Percentiles rank a stretch among this genome's conserved stretches.
Conservation (phyloP, 2,797 vertebrate genomes). For the Myotis daubentonii region DNA sequence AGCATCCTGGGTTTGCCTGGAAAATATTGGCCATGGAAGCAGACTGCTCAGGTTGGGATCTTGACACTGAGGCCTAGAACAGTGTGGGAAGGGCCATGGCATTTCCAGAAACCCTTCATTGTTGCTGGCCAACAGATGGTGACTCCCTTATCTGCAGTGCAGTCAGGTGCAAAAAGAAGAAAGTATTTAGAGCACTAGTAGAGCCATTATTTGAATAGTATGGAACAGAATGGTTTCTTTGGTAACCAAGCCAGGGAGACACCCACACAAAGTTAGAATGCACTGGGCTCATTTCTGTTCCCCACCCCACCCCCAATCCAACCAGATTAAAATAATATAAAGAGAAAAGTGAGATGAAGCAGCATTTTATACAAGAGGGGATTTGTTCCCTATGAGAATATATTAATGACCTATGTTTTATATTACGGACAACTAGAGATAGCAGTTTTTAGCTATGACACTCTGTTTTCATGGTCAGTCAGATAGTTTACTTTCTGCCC, state of each 20-base stretch:
- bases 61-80: constrained; percentile 63
- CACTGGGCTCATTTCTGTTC: constrained; percentile 83
- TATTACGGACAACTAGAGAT: constrained; percentile 57
- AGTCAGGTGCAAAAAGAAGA: constrained; percentile 77
- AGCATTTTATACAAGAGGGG: constrained; percentile 64
- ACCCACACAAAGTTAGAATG: constrained; percentile 85
- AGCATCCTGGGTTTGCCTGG: constrained; percentile 57
- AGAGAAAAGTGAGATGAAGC: constrained; percentile 73
- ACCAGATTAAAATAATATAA: constrained; percentile 83
- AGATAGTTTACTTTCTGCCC: constrained; percentile 49
- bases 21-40: constrained; percentile 72
- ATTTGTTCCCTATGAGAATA: constrained; percentile 56
- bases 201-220: constrained; percentile 83
- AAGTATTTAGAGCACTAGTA: constrained; percentile 84
- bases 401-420: constrained; percentile 60
- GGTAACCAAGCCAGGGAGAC: constrained; percentile 85
- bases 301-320: constrained; percentile 67
- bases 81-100: constrained; percentile 75
- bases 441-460: constrained; percentile 68
- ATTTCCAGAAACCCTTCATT: constrained; percentile 75
- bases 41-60: constrained; percentile 64
- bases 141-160: constrained; percentile 83
- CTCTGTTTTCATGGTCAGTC: constrained; percentile 53
- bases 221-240: constrained; percentile 87
- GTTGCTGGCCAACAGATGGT: constrained; percentile 84